These are phyloP conservation scores for Tragelaphus scriptus DNA, from an alignment of 2,113 vertebrate species.

Conservation along the genomic window DNA sequence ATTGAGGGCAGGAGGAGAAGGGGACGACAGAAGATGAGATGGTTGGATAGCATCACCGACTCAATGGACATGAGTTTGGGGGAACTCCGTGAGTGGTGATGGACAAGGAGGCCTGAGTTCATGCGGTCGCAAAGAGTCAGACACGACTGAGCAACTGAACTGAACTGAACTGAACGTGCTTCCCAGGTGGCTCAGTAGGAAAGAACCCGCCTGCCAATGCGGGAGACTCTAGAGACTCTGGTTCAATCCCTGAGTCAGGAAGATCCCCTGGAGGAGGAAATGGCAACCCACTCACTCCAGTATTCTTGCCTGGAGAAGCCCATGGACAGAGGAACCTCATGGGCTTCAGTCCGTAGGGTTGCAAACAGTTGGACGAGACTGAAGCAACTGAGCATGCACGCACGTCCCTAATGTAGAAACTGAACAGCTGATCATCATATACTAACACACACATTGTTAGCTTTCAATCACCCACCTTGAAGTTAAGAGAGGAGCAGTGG, in stretches of 20 bases:
- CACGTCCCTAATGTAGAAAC: background rate
- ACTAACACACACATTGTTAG: background rate
- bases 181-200: background rate
- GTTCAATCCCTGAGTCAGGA: background rate
- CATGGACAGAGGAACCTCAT: background rate
- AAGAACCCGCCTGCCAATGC: background rate
- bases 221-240: background rate
- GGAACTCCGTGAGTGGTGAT: background rate
- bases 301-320: background rate
- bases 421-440: background rate
- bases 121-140: rapidly evolving
- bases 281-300: background rate
- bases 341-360: background rate
- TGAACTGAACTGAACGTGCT: background rate
- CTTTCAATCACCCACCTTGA: background rate
- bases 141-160: background rate
- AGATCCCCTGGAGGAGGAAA: background rate
- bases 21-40: background rate
- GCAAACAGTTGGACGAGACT: background rate
- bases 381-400: background rate
- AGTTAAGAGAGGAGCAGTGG: background rate
- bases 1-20: background rate
- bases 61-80: background rate
- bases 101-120: background rate
- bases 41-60: background rate